phyloP scores from a whole-genome alignment of 2,797 vertebrate genomes.

The Lepilemur septentrionalis region DNA sequence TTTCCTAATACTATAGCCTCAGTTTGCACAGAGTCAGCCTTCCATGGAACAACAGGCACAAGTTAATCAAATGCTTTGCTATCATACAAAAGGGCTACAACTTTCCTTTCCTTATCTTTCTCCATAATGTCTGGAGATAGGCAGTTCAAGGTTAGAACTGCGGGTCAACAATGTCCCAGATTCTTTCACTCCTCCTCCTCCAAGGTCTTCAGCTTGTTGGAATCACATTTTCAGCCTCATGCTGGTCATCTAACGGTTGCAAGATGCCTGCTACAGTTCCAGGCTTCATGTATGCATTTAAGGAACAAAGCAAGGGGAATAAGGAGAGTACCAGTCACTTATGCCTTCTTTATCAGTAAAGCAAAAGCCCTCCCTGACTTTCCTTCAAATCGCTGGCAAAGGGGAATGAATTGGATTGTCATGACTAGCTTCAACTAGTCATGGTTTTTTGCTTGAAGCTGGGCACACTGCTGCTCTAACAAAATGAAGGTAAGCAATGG shows the following conservation, averaged over 20 bases:
- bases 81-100: neutral
- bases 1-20: neutral
- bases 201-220: neutral
- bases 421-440: neutral
- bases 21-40: neutral
- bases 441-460: neutral
- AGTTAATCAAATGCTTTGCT: neutral
- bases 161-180: neutral
- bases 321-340: neutral
- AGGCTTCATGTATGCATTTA: neutral
- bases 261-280: neutral
- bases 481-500: neutral
- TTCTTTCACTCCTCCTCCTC: neutral
- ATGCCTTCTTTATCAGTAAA: neutral
- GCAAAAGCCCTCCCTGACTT: neutral
- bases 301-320: neutral
- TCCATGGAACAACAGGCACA: neutral
- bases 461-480: neutral
- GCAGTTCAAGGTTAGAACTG: neutral
- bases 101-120: neutral
- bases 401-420: neutral
- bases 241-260: neutral
- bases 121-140: neutral
- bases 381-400: neutral
- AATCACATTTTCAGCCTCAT: neutral